Evolutionary conservation across 2,888 invertebrate species (phyloP).

Genomic region (Himalopsyche kuldschensis): DNA sequence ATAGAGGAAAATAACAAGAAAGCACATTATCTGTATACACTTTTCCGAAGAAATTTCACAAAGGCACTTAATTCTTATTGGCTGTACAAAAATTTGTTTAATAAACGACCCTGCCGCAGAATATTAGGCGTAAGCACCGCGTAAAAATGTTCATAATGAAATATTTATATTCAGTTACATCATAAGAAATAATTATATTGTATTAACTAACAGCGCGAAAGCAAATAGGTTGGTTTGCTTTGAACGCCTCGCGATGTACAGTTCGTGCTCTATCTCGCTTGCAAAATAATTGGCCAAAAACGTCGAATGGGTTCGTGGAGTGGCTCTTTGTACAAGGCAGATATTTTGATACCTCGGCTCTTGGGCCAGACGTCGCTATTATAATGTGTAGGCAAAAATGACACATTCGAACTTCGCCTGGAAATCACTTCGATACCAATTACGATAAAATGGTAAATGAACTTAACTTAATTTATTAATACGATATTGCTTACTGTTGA

Average conservation of each 20-base stretch:
- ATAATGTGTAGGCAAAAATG: too few species aligned
- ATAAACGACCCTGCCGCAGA: neutral
- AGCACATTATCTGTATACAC: neutral
- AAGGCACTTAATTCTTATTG: neutral
- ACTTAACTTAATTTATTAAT: too few species aligned
- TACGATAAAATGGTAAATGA: too few species aligned
- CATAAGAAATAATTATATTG: constrained; percentile 13
- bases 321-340: neutral
- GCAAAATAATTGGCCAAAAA: constrained; percentile 14
- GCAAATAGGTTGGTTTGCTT: constrained; percentile 13
- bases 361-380: neutral
- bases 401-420: too few species aligned
- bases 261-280: constrained; percentile 18
- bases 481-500: too few species aligned
- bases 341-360: neutral
- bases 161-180: neutral
- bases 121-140: neutral
- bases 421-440: too few species aligned
- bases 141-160: neutral
- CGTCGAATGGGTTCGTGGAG: neutral
- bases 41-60: neutral
- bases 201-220: neutral
- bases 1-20: neutral
- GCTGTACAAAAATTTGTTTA: neutral
- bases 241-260: neutral